phyloP scores from a whole-genome alignment of 2,888 invertebrate species.

The Limenitis camilla region DNA sequence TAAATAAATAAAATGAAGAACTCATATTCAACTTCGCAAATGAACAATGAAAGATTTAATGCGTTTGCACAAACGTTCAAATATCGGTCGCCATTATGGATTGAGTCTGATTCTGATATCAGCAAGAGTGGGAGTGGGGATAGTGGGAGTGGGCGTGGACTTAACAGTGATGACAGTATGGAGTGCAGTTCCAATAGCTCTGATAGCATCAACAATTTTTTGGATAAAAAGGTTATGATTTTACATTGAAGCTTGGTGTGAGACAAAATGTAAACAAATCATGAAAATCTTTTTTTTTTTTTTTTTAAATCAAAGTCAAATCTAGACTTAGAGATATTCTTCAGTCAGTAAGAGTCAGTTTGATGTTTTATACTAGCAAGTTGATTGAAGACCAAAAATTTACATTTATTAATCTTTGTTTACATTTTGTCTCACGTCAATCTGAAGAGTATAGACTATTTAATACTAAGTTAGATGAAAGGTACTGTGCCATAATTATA shows the following conservation, averaged over 20 bases:
- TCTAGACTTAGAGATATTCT: no score
- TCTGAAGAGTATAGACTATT: no score
- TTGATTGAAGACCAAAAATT: no score
- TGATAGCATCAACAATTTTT: slow-evolving; percentile 64
- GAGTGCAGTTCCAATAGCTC: slow-evolving; percentile 47
- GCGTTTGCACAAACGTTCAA: slow-evolving; percentile 65
- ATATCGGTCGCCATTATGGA: slow-evolving; percentile 68
- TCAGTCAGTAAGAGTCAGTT: no score
- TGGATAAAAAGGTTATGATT: slow-evolving; percentile 57
- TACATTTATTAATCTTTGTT: no score
- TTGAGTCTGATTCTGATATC: slow-evolving; percentile 62
- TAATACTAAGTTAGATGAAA: no score
- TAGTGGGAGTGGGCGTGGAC: slow-evolving; percentile 29
- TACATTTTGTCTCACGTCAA: no score
- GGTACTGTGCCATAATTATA: no score
- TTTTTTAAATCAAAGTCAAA: background rate
- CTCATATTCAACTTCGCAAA: slow-evolving; percentile 23
- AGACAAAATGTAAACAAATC: background rate
- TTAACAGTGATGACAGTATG: slow-evolving; percentile 54
- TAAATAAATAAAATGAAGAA: slow-evolving; percentile 17
- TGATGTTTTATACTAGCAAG: no score
- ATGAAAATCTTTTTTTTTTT: background rate
- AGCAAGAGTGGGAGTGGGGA: slow-evolving; percentile 35
- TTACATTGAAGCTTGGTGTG: background rate
- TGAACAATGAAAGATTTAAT: slow-evolving; percentile 41